phyloP scores from a whole-genome alignment of 1,140 invertebrate genomes.

The Polypedilum pembai region DNA sequence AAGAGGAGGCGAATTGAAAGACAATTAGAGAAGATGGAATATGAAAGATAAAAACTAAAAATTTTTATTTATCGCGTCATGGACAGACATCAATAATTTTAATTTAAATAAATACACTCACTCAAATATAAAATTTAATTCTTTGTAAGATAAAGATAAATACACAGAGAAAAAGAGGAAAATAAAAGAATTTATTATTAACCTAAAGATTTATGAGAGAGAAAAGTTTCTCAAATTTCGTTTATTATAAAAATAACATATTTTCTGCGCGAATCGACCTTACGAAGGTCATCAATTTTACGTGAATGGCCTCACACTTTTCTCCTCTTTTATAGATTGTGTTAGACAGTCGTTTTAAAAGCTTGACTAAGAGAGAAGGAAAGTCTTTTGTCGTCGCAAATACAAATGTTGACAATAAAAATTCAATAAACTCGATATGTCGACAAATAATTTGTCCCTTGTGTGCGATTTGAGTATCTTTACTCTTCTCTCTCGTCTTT shows the following conservation, averaged over 20 bases:
- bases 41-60: not conserved
- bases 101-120: not conserved
- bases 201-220: constrained; percentile 1
- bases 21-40: constrained; percentile 7
- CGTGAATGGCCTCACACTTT: not conserved
- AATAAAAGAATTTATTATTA: no score
- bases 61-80: not conserved
- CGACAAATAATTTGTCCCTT: no score
- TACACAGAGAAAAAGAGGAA: not conserved
- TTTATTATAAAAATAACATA: not conserved
- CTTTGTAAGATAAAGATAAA: not conserved
- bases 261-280: not conserved
- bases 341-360: no score
- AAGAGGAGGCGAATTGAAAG: not conserved
- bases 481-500: no score
- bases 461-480: no score
- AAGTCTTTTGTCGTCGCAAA: no score
- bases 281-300: not conserved
- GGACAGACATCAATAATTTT: not conserved
- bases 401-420: no score
- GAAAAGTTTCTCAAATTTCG: constrained; percentile 9
- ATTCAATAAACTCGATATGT: no score
- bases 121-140: not conserved
- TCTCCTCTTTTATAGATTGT: no score
- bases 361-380: no score